Evolutionary conservation across 2,113 vertebrate species (phyloP), one percentile per base, ranked within the genome.

Genomic region (Onychostruthus taczanowskii): DNA sequence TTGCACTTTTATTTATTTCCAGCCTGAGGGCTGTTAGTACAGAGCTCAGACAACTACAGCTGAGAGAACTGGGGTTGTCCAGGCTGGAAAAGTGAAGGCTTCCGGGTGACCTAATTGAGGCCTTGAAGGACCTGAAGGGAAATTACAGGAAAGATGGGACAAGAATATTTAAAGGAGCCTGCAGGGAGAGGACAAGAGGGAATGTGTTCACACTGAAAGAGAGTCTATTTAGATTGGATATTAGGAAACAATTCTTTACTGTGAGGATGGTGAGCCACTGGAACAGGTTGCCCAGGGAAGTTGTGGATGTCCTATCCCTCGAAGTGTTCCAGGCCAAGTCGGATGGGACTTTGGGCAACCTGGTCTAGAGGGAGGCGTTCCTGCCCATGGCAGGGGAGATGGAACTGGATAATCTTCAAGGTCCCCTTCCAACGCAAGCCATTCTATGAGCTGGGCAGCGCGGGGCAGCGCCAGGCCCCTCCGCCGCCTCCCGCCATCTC

Each of bases 1-100:
- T n/a, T 19, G 31, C 31, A 30, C 7, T 11, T 24, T 24, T 15
- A 33, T 23, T 66, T 37, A 37, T 23, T 33, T 44, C 37, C 6
- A 1, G 13, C 37, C 41, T 6, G 6, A 0, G 2, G 66, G 4
- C 2, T 44, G 11, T 12, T 22, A 28, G 6, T 26, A 11, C 12
- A 9, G 47, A 27, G 7, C 33, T 23, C 50, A 28, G 10, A 3
- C 7, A 15, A 3, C 0, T 2, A 5, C 7, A 35, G 26, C 26
- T 16, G 37, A 49, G 30, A 55, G 46, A 61, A 31, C 7, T 27
- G 30, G 6, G 12, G 10, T 3, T 49, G 55, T 19, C 52, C 41
- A 31, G 31, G 41, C 62, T 31, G 12, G 14, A 19, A 46, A 49
- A 69, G 47, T 27, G 47, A 21, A 17, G 16, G 78, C 24, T 76